Evolutionary conservation across 1,140 invertebrate genomes (phyloP).

Genomic region (Drosophila watanabei): DNA sequence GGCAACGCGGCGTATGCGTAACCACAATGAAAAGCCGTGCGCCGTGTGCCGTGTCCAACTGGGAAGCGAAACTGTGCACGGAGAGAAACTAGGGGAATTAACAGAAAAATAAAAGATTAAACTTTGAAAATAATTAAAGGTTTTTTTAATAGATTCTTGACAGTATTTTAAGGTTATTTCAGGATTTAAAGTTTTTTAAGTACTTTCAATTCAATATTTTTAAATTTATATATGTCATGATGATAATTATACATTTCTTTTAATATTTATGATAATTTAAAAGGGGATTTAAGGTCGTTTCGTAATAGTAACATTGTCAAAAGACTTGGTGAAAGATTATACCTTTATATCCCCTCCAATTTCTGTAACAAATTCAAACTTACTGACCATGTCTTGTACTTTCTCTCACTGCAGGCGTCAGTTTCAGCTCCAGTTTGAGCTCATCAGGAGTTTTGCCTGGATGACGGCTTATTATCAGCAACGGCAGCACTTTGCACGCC

Average conservation of each 20-base stretch:
- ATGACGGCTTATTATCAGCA: conserved; percentile 78
- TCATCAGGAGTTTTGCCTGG: conserved; percentile 48
- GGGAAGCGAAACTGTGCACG: conserved; percentile 9
- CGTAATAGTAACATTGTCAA: too few species aligned
- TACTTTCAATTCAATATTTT: not conserved
- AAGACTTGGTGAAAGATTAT: too few species aligned
- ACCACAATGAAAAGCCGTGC: conserved; percentile 52
- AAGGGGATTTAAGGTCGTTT: too few species aligned
- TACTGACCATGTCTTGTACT: not conserved
- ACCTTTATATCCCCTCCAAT: not conserved
- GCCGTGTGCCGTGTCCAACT: conserved; percentile 34
- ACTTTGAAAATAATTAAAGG: not conserved
- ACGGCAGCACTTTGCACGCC: conserved; percentile 65
- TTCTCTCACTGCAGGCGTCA: conserved; percentile 24
- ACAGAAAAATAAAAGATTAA: not conserved
- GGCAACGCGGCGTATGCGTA: conserved; percentile 55
- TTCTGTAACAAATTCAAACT: not conserved
- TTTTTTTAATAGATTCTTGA: not conserved
- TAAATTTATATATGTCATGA: not conserved
- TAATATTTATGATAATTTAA: not conserved
- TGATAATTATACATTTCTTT: not conserved
- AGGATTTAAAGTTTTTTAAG: not conserved
- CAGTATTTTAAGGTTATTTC: not conserved
- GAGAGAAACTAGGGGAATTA: not conserved
- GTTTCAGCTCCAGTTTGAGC: conserved; percentile 35